Percentiles rank a stretch among this genome's conserved stretches.
Evolutionary conservation across 2,888 invertebrate species (phyloP).

Genomic region (Horisme vitalbata): DNA sequence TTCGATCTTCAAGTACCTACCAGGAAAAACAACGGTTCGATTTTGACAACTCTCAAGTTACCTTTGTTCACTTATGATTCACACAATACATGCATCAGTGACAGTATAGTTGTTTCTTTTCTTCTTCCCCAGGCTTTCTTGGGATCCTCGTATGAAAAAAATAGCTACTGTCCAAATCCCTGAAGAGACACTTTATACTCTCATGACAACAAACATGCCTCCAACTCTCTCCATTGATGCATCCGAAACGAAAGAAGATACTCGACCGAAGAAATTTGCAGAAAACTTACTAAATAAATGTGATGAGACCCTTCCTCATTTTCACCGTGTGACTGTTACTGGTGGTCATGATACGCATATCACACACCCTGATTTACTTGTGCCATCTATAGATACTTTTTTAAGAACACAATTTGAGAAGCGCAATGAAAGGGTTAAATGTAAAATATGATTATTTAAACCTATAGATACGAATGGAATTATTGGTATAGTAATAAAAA

Average conservation of each 20-base stretch:
- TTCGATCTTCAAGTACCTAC: no score
- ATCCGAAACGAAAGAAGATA: conserved; percentile 34
- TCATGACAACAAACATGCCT: conserved; percentile 43
- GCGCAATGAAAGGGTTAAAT: conserved; percentile 19
- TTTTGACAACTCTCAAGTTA: no score
- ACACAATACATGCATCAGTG: no score
- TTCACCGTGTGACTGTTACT: conserved; percentile 47
- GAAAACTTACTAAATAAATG: conserved; percentile 42
- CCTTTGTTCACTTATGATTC: no score
- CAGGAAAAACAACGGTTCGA: no score
- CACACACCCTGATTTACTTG: conserved; percentile 75
- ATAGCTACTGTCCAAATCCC: conserved; percentile 38
- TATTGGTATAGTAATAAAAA: no score
- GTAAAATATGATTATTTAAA: conserved; percentile 40
- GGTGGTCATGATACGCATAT: conserved; percentile 84
- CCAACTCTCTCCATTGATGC: conserved; percentile 51
- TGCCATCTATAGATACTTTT: conserved; percentile 55
- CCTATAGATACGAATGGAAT: no score
- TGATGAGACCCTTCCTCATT: conserved; percentile 39
- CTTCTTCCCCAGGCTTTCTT: conserved; percentile 61
- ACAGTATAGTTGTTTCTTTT: no score
- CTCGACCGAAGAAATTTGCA: conserved; percentile 35
- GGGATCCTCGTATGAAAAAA: conserved; percentile 56
- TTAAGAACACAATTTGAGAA: conserved; percentile 38
- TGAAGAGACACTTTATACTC: conserved; percentile 45